These are phyloP conservation scores for Holothuria glaberrima DNA, from an alignment of 35 echinoderm and acorn worm genomes.

Conservation along the genomic window DNA sequence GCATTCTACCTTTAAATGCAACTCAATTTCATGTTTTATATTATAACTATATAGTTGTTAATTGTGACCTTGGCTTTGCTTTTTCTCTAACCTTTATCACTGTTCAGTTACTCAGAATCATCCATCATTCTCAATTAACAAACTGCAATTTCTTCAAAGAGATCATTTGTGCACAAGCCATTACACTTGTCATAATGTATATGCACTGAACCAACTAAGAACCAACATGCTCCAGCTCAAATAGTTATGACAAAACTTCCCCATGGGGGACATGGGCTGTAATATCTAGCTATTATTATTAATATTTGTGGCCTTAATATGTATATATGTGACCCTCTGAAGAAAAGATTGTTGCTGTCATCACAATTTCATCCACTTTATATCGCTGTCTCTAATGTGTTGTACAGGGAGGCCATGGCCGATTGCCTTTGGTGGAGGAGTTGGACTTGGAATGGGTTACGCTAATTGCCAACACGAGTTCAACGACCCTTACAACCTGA, in stretches of 20 bases:
- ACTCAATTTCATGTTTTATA: too few species aligned
- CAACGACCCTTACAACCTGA: conserved; percentile 86
- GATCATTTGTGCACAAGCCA: background rate
- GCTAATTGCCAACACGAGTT: conserved; percentile 95
- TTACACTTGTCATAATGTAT: background rate
- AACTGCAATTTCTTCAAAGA: background rate
- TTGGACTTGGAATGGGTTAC: conserved; percentile 89
- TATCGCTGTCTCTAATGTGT: background rate
- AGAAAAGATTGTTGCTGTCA: background rate
- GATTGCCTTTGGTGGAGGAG: conserved; percentile 83
- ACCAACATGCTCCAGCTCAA: background rate
- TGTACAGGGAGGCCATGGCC: conserved; percentile 90
- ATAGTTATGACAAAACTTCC: background rate
- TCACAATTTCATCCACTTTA: background rate
- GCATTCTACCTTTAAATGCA: too few species aligned
- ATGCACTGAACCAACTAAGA: background rate
- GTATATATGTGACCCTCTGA: too few species aligned
- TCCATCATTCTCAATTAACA: too few species aligned
- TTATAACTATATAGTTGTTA: too few species aligned
- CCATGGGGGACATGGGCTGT: background rate
- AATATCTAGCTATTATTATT: background rate
- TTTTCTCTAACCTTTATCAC: too few species aligned
- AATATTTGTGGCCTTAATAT: too few species aligned
- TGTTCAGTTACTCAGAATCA: too few species aligned
- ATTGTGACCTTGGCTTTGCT: too few species aligned